phyloP scores from a whole-genome alignment of 2,888 invertebrate species.

The Zygaena filipendulae region DNA sequence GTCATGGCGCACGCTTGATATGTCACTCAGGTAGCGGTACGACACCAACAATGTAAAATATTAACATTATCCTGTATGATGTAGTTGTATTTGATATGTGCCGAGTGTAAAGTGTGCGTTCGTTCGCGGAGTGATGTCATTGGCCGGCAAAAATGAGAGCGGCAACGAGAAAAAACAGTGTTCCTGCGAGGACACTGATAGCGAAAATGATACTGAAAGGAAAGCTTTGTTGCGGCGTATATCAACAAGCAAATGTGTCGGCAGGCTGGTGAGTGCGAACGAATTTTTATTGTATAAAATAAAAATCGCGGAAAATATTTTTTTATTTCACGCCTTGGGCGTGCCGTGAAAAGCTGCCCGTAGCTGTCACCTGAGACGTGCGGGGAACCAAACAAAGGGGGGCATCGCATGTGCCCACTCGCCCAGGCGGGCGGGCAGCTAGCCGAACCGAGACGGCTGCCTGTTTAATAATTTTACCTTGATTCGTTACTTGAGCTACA shows the following conservation, averaged over 20 bases:
- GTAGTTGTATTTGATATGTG: constrained; percentile 50
- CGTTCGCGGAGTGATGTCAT: constrained; percentile 55
- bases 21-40: constrained; percentile 51
- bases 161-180: constrained; percentile 37
- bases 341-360: constrained; percentile 26
- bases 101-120: constrained; percentile 39
- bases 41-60: constrained; percentile 42
- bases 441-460: no score
- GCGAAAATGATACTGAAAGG: constrained; percentile 85
- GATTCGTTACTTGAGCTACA: no score
- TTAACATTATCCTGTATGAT: constrained; percentile 55
- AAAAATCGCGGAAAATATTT: constrained; percentile 10
- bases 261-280: constrained; percentile 76
- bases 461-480: no score
- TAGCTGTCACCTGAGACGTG: constrained; percentile 28
- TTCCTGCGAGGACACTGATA: constrained; percentile 71
- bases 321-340: constrained; percentile 37
- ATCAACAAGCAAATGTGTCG: constrained; percentile 85
- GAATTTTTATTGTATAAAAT: not conserved
- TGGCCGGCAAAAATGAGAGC: constrained; percentile 35
- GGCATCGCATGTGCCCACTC: constrained; percentile 45
- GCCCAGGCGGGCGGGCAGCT: no score
- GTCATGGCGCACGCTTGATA: constrained; percentile 61
- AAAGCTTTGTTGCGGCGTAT: constrained; percentile 81
- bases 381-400: constrained; percentile 28